A percentile compares a stretch with the other conserved stretches of the same genome.
Conservation (phyloP, 2,888 invertebrate species). For the Melangyna quadrimaculata region DNA sequence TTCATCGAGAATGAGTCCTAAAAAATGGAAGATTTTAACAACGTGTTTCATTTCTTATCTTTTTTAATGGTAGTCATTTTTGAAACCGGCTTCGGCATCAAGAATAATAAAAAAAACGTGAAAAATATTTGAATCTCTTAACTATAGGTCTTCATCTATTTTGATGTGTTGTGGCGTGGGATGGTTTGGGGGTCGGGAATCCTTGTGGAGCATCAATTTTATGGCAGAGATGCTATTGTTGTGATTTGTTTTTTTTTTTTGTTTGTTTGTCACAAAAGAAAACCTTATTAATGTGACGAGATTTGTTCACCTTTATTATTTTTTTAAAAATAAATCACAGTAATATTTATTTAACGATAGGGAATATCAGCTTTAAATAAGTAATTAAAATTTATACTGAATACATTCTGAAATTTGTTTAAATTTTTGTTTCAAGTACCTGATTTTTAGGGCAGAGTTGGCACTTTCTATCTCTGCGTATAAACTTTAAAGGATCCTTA, state of each 20-base stretch:
- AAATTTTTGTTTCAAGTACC: too few species aligned
- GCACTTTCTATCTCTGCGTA: too few species aligned
- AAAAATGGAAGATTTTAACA: conserved; percentile 67
- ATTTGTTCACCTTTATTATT: conserved; percentile 34
- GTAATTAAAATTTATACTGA: background rate
- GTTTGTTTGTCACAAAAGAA: conserved; percentile 61
- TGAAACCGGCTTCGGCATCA: conserved; percentile 51
- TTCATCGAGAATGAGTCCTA: conserved; percentile 57
- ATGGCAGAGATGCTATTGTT: conserved; percentile 46
- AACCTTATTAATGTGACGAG: conserved; percentile 62
- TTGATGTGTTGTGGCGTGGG: conserved; percentile 15
- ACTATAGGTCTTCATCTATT: conserved; percentile 65
- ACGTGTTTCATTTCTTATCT: conserved; percentile 72
- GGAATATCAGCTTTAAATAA: background rate
- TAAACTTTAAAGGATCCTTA: too few species aligned
- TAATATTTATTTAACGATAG: background rate
- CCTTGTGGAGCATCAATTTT: conserved; percentile 50
- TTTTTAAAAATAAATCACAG: background rate
- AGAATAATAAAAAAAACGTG: conserved; percentile 35
- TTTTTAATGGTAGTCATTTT: conserved; percentile 68
- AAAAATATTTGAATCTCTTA: conserved; percentile 56
- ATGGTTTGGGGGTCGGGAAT: conserved; percentile 5
- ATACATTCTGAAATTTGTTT: background rate
- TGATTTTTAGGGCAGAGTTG: too few species aligned
- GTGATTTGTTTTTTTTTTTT: conserved; percentile 38